These are phyloP conservation scores for Andrena bicolor DNA, from an alignment of 2,888 invertebrate genomes.

Conservation along the genomic window DNA sequence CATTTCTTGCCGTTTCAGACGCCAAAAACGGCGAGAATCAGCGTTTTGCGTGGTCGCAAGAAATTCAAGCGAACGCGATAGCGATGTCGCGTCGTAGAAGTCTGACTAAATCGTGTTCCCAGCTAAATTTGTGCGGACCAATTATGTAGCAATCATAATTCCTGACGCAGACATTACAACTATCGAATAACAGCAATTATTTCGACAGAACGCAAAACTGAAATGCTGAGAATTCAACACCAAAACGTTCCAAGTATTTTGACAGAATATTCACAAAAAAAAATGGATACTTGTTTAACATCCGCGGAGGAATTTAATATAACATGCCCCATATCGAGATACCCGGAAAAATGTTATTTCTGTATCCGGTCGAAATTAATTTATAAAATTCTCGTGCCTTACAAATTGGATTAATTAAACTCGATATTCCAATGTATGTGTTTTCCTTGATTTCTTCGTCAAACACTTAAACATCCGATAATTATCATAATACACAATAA, in stretches of 20 bases:
- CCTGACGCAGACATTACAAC: background rate
- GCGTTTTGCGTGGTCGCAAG: conserved; percentile 12
- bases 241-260: background rate
- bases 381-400: too few species aligned
- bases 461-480: background rate
- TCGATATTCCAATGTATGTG: background rate
- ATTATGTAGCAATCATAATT: background rate
- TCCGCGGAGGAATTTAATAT: too few species aligned
- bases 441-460: background rate
- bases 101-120: background rate
- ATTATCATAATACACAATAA: background rate
- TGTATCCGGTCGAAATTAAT: background rate
- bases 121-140: background rate
- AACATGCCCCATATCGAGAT: too few species aligned
- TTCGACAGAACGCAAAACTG: background rate
- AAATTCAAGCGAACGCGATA: conserved; percentile 9
- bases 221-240: background rate
- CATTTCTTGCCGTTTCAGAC: conserved; percentile 8
- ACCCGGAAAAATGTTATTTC: background rate
- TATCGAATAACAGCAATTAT: background rate
- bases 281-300: too few species aligned
- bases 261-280: background rate
- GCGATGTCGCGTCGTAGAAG: background rate
- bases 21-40: conserved; percentile 22
- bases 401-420: background rate